These are phyloP conservation scores for Corythucha ciliata DNA, from an alignment of 2,888 invertebrate species.

Conservation along the genomic window DNA sequence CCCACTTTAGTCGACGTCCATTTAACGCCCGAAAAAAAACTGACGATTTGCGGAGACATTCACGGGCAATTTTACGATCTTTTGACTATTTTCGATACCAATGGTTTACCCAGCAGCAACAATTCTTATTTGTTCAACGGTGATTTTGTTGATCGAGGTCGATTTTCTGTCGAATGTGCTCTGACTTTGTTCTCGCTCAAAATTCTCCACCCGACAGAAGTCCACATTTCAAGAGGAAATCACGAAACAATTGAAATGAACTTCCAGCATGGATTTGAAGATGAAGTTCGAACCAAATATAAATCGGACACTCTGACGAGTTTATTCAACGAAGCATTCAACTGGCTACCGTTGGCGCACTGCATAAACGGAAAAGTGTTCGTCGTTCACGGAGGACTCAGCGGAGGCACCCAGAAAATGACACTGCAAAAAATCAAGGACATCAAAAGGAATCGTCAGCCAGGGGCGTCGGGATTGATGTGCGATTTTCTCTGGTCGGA, in stretches of 20 bases:
- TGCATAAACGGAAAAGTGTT: slow-evolving; percentile 17
- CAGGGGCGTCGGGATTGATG: slow-evolving; percentile 21
- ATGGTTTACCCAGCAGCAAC: slow-evolving; percentile 8
- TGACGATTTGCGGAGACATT: slow-evolving; percentile 21
- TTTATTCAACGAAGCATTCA: slow-evolving; percentile 20
- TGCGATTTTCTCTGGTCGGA: slow-evolving; percentile 21
- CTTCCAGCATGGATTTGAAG: slow-evolving; percentile 17
- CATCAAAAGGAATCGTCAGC: slow-evolving; percentile 19
- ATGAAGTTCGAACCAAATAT: slow-evolving; percentile 19
- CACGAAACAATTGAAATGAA: slow-evolving; percentile 19
- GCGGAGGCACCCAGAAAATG: slow-evolving; percentile 7
- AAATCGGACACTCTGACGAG: slow-evolving; percentile 13
- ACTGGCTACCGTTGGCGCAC: slow-evolving; percentile 21
- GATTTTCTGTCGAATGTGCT: slow-evolving; percentile 8
- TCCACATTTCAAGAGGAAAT: slow-evolving; percentile 16
- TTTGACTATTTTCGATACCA: slow-evolving; percentile 13
- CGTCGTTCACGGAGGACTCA: slow-evolving; percentile 19
- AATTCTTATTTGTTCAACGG: slow-evolving; percentile 23
- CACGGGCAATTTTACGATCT: slow-evolving; percentile 21
- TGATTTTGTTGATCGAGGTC: slow-evolving; percentile 15
- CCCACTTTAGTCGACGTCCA: slow-evolving; percentile 12
- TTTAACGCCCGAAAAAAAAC: background rate
- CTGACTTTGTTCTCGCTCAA: slow-evolving; percentile 20
- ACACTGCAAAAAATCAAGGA: slow-evolving; percentile 10
- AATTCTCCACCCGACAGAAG: slow-evolving; percentile 16